phyloP scores from a whole-genome alignment of 2,797 vertebrate species.

The Pogonophryne albipinna region DNA sequence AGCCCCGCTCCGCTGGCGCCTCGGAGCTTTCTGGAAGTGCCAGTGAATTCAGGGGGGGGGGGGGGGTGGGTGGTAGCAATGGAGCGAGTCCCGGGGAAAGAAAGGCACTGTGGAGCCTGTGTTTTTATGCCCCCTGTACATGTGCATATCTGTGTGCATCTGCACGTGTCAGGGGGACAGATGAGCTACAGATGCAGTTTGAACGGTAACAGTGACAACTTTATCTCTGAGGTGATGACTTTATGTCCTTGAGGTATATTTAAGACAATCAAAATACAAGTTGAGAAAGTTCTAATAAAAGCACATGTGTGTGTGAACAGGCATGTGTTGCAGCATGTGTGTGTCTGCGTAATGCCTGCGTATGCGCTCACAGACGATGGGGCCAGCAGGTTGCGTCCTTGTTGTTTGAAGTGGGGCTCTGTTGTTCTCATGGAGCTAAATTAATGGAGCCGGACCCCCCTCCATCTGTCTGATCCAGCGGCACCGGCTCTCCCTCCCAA shows the following conservation, averaged over 20 bases:
- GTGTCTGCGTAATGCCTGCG: slow-evolving; percentile 52
- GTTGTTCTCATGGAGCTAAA: slow-evolving; percentile 82
- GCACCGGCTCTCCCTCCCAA: slow-evolving; percentile 81
- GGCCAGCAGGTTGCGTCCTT: slow-evolving; percentile 81
- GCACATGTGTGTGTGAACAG: slow-evolving; percentile 39
- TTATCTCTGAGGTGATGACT: slow-evolving; percentile 41
- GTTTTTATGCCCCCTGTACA: slow-evolving; percentile 59
- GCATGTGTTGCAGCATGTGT: slow-evolving; percentile 71
- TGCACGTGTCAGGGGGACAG: slow-evolving; percentile 40
- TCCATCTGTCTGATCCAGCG: slow-evolving; percentile 83
- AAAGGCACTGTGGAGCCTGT: slow-evolving; percentile 56
- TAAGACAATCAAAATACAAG: slow-evolving; percentile 49
- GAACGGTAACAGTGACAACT: slow-evolving; percentile 48
- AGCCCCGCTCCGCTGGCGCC: slow-evolving; percentile 88
- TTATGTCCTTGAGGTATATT: slow-evolving; percentile 23
- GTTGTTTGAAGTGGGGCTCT: slow-evolving; percentile 84
- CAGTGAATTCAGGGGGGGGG: slow-evolving; percentile 78
- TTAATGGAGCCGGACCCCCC: slow-evolving; percentile 83
- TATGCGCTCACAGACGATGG: slow-evolving; percentile 65
- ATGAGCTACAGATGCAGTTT: slow-evolving; percentile 49
- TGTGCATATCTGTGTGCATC: slow-evolving; percentile 39
- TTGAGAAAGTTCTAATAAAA: slow-evolving; percentile 61
- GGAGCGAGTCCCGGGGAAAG: slow-evolving; percentile 68
- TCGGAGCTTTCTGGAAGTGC: slow-evolving; percentile 85
- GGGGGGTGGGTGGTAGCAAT: slow-evolving; percentile 58